Evolutionary conservation across 2,797 vertebrate species (phyloP).

Genomic region (Mormyrus hasselquistii): DNA sequence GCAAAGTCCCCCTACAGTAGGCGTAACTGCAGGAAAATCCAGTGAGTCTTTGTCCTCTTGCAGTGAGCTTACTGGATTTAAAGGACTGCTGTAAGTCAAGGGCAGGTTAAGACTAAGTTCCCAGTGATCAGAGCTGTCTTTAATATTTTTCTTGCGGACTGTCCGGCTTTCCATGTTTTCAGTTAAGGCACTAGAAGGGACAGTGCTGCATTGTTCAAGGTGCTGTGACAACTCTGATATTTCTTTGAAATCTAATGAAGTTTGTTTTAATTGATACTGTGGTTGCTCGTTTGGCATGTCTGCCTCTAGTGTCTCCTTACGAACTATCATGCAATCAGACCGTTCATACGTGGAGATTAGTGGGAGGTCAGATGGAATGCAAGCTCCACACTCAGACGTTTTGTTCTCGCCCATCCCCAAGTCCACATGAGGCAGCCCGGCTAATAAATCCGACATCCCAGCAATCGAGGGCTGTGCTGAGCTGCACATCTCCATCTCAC

Average conservation of each 20-base stretch:
- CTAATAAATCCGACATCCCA: conserved; percentile 46
- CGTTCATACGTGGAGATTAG: conserved; percentile 39
- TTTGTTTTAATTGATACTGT: conserved; percentile 60
- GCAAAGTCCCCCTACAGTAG: conserved; percentile 41
- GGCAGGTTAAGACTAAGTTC: conserved; percentile 44
- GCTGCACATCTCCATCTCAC: conserved; percentile 34
- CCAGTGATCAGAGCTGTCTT: conserved; percentile 46
- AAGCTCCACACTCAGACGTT: conserved; percentile 35
- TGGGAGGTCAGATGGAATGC: conserved; percentile 36
- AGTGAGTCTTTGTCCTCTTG: conserved; percentile 33
- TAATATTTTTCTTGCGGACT: conserved; percentile 42
- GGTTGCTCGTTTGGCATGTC: conserved; percentile 40
- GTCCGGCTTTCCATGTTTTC: conserved; percentile 43
- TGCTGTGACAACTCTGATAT: conserved; percentile 50
- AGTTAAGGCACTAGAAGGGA: conserved; percentile 55
- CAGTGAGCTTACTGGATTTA: conserved; percentile 34
- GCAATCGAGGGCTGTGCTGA: conserved; percentile 28
- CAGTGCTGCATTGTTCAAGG: conserved; percentile 55
- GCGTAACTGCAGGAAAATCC: conserved; percentile 32
- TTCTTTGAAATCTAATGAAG: conserved; percentile 58
- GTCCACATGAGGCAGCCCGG: conserved; percentile 46
- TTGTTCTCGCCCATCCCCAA: conserved; percentile 45
- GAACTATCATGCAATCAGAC: conserved; percentile 23
- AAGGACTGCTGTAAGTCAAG: conserved; percentile 41
- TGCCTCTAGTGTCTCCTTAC: background rate